Percentiles rank a stretch among this genome's conserved stretches.
phyloP scores from a whole-genome alignment of 2,888 invertebrate species.

The Lampropteryx suffumata region DNA sequence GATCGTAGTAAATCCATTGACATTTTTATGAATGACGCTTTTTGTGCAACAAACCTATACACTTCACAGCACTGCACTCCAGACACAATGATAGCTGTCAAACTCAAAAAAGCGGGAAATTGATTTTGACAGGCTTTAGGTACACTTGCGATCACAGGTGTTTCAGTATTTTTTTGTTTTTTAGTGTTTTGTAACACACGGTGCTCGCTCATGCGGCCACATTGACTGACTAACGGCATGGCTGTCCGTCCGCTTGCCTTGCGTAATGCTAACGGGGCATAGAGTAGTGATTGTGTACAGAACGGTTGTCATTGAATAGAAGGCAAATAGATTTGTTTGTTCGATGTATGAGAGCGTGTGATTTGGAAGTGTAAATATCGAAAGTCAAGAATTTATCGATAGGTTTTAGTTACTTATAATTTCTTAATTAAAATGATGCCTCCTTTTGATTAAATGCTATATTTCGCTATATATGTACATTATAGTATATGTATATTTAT shows the following conservation, averaged over 20 bases:
- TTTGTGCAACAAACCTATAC: constrained; percentile 39
- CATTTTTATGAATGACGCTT: constrained; percentile 63
- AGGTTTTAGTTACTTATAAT: too few species aligned
- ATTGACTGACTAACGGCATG: constrained; percentile 63
- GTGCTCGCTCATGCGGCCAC: constrained; percentile 60
- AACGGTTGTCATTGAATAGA: constrained; percentile 43
- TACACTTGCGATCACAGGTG: constrained; percentile 40
- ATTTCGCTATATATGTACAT: too few species aligned
- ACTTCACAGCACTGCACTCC: constrained; percentile 33
- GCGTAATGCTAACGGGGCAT: constrained; percentile 78
- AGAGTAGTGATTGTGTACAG: constrained; percentile 70
- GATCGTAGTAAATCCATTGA: constrained; percentile 66
- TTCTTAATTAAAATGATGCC: too few species aligned
- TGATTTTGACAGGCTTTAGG: constrained; percentile 40
- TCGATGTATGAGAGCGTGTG: constrained; percentile 17
- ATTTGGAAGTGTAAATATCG: constrained; percentile 20
- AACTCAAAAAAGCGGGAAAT: constrained; percentile 26
- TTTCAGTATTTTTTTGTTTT: constrained; percentile 43
- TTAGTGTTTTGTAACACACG: constrained; percentile 46
- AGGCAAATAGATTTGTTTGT: constrained; percentile 27
- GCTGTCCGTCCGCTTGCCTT: constrained; percentile 64
- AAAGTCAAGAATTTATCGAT: not conserved
- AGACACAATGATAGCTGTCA: constrained; percentile 24
- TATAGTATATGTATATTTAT: too few species aligned
- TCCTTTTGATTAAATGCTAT: too few species aligned